Conservation (phyloP, 2,113 vertebrate species). For the Prietella phreatophila region DNA sequence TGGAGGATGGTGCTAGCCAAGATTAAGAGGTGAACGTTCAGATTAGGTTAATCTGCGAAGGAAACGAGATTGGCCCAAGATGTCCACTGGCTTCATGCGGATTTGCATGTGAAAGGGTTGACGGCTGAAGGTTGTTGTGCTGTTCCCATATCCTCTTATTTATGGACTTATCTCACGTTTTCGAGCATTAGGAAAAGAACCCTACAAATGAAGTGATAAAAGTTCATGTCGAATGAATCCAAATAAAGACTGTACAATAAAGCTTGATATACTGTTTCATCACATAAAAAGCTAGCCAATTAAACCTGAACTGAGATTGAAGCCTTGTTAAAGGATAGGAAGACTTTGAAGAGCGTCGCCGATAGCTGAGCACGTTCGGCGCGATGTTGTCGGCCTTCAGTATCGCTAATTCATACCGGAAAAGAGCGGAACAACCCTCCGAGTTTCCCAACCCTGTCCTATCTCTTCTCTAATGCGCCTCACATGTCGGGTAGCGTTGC, state of each 20-base stretch:
- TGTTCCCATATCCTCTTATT: neutral
- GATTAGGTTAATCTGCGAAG: constrained; percentile 70
- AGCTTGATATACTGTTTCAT: constrained; percentile 11
- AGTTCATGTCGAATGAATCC: neutral
- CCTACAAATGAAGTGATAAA: neutral
- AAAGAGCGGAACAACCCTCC: neutral
- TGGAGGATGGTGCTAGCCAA: constrained; percentile 65
- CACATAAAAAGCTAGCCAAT: constrained; percentile 6
- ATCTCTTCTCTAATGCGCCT: constrained; percentile 60
- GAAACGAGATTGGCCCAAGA: constrained; percentile 65
- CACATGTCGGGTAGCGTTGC: constrained; percentile 66
- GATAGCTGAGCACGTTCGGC: neutral
- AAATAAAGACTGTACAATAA: neutral
- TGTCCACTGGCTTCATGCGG: constrained; percentile 57
- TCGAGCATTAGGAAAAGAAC: neutral
- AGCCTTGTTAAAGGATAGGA: neutral
- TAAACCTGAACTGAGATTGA: neutral
- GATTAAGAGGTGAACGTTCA: constrained; percentile 67
- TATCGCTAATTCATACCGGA: neutral
- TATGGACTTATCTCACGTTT: constrained; percentile 1
- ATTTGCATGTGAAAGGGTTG: constrained; percentile 59
- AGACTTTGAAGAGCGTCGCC: neutral
- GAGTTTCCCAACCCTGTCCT: constrained; percentile 2
- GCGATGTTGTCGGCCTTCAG: neutral
- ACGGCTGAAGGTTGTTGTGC: constrained; percentile 27